Evolutionary conservation across 2,113 vertebrate genomes (phyloP), one percentile per base, ranked within the genome.

Genomic region (Mus spicilegus): DNA sequence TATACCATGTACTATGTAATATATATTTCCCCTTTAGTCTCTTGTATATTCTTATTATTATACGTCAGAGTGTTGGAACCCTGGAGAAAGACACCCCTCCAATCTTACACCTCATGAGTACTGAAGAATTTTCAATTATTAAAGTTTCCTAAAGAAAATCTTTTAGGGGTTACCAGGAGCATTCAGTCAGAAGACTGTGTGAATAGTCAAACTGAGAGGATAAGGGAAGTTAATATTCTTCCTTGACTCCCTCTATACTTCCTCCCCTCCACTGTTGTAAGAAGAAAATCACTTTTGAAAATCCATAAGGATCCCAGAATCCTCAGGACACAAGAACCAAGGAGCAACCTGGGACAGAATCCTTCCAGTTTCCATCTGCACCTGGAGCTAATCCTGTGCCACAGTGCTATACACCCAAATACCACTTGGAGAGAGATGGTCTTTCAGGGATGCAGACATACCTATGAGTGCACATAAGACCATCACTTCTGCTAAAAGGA

Each of bases 121-220:
- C 3, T 36, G 28, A 63, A 90, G 63, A 0, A 91, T 61, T 67
- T 69, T 51, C 39, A 92, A 58, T 91, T 67, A 49, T 39, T 67
- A 9, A 63, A 73, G 5, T 81, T 97, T 72, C 93, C 81, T 92
- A 56, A 89, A 93, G 39, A 61, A 19, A 93, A 65, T 78, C 5
- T 4, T 61, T 84, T 54, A 61, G 80, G 22, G 14, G 9, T 63
- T 10, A 6, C 19, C 28, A 36, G 7, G 0, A 0, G 1, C 24
- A 7, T 82, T 5, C 2, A 9, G 5, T 82, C 11, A 80, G 65
- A 5, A 87, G 36, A 33, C 4, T 76, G 2, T 58, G 20, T 81
- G 51, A 93, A 42, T 77, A 88, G 33, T 86, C 14, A 73, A 87
- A 20, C 13, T 54, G 49, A 85, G 49, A 80, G 7, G 26, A 0